Conservation (phyloP, 2,888 invertebrate genomes). For the Aromia moschata region DNA sequence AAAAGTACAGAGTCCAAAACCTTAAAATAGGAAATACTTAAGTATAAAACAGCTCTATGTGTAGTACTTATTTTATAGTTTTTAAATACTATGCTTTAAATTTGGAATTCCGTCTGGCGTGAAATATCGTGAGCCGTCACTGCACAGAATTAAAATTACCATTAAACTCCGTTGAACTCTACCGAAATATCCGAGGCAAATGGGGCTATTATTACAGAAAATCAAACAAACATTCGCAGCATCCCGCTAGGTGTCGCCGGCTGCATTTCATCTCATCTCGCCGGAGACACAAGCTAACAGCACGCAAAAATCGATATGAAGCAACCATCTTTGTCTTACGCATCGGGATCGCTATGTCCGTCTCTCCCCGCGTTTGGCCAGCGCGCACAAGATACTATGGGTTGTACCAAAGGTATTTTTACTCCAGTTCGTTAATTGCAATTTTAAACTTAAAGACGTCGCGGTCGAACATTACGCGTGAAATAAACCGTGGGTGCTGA, state of each 20-base stretch:
- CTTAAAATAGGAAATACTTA: too few relatives aligned
- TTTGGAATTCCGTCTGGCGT: too few relatives aligned
- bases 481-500: constrained; percentile 34
- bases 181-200: not conserved
- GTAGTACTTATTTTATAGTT: too few relatives aligned
- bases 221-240: constrained; percentile 44
- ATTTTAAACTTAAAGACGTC: constrained; percentile 57
- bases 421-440: constrained; percentile 54
- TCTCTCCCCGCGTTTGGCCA: constrained; percentile 53
- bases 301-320: constrained; percentile 59
- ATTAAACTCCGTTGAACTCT: constrained; percentile 13
- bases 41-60: too few relatives aligned
- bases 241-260: constrained; percentile 55
- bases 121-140: too few relatives aligned
- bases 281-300: constrained; percentile 52
- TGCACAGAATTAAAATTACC: not conserved
- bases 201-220: constrained; percentile 1
- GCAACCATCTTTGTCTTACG: constrained; percentile 48
- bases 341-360: constrained; percentile 40
- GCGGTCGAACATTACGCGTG: constrained; percentile 28
- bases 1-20: too few relatives aligned
- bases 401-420: constrained; percentile 61
- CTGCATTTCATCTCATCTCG: constrained; percentile 48
- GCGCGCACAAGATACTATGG: constrained; percentile 56
- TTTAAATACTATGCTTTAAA: too few relatives aligned